A percentile compares a stretch with the other conserved stretches of the same genome.
Conservation (phyloP, 2,797 vertebrate species). For the Geotria australis region DNA sequence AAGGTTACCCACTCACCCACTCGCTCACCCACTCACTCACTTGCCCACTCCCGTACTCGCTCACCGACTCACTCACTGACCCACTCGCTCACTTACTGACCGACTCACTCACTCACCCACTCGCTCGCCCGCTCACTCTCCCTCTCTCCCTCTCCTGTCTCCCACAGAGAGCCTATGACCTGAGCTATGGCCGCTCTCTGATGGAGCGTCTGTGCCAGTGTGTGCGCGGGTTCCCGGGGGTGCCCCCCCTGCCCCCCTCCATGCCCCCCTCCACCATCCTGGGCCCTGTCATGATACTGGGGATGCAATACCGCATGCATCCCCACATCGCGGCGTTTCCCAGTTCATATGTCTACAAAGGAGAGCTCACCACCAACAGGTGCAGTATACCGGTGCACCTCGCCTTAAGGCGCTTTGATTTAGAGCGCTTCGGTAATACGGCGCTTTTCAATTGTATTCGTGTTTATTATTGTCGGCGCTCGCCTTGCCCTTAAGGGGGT, state of each 20-base stretch:
- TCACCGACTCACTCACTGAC: too few relatives aligned
- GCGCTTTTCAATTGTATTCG: too few relatives aligned
- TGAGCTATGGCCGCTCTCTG: slow-evolving; percentile 30
- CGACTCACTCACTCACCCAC: background rate
- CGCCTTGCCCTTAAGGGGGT: too few relatives aligned
- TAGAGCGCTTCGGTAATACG: too few relatives aligned
- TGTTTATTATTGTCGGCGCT: too few relatives aligned
- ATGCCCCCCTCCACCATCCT: too few relatives aligned
- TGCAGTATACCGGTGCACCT: slow-evolving; percentile 2
- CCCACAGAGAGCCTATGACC: slow-evolving; percentile 27
- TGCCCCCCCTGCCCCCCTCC: background rate
- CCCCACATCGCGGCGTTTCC: slow-evolving; percentile 45
- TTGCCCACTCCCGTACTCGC: too few relatives aligned
- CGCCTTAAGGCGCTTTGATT: too few relatives aligned
- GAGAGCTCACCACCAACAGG: slow-evolving; percentile 19
- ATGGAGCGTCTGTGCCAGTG: slow-evolving; percentile 25
- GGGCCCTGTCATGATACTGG: slow-evolving; percentile 18
- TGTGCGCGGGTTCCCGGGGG: slow-evolving; percentile 10
- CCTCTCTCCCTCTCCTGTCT: background rate
- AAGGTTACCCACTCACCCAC: slow-evolving; percentile 26
- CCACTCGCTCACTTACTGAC: too few relatives aligned
- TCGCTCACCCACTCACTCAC: too few relatives aligned
- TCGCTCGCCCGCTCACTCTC: background rate
- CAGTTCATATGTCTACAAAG: slow-evolving; percentile 27
- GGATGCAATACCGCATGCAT: slow-evolving; percentile 40